Conservation (phyloP, 2,113 vertebrate genomes). For the Callithrix jacchus region DNA sequence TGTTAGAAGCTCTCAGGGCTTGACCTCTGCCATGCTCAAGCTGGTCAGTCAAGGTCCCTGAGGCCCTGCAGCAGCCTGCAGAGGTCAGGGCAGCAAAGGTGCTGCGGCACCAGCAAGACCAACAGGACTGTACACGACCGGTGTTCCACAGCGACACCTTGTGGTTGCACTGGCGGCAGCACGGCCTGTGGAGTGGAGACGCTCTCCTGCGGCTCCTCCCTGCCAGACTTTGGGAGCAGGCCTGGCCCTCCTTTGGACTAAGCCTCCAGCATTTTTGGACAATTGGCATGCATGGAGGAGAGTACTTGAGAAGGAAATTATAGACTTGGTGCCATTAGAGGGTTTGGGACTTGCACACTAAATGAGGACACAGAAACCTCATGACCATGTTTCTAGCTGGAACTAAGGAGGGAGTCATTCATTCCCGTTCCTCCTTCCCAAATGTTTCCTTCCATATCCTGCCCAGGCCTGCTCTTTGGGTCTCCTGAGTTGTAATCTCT, state of each 20-base stretch:
- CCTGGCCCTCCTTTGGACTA: background rate
- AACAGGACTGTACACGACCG: background rate
- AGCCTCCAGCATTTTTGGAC: background rate
- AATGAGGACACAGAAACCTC: background rate
- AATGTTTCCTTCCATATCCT: background rate
- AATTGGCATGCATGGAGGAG: no score
- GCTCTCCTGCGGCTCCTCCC: background rate
- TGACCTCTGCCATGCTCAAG: background rate
- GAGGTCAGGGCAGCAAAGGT: background rate
- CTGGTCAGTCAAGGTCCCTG: background rate
- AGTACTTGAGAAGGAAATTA: background rate
- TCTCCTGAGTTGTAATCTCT: background rate
- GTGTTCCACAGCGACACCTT: background rate
- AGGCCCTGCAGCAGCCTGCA: background rate
- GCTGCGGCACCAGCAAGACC: no score
- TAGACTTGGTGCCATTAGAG: background rate
- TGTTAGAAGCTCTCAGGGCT: background rate
- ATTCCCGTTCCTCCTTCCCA: background rate
- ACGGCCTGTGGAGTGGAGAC: accelerated
- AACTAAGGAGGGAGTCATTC: background rate
- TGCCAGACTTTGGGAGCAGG: accelerated
- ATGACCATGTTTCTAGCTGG: background rate
- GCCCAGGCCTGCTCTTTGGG: background rate
- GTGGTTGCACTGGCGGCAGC: background rate
- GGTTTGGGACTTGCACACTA: background rate